These are phyloP conservation scores for Gastrophryne carolinensis DNA, from an alignment of 2,797 vertebrate genomes.

Conservation along the genomic window DNA sequence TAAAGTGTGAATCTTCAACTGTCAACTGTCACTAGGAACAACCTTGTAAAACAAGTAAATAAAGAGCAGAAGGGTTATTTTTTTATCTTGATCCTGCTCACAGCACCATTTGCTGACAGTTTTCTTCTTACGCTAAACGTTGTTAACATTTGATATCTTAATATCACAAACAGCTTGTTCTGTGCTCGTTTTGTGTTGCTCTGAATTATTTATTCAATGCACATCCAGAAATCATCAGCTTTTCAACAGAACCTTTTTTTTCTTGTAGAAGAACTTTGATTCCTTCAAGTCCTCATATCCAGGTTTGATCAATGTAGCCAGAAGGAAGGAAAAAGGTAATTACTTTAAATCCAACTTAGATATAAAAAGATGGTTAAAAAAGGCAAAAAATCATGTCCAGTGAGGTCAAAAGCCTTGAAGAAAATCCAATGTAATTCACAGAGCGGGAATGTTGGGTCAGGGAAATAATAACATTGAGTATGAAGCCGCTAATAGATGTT, in stretches of 20 bases:
- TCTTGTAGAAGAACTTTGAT: conserved; percentile 59
- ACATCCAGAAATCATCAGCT: conserved; percentile 51
- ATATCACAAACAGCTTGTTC: conserved; percentile 13
- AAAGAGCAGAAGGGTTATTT: no score
- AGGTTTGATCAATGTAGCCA: conserved; percentile 55
- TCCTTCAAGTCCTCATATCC: conserved; percentile 58
- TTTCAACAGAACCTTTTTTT: conserved; percentile 30
- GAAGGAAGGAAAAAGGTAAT: conserved; percentile 61
- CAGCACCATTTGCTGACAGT: neutral
- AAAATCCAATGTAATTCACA: conserved; percentile 36
- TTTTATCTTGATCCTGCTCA: no score
- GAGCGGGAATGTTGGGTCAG: neutral
- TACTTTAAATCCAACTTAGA: conserved; percentile 54
- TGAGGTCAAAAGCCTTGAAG: conserved; percentile 47
- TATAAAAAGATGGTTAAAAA: no score
- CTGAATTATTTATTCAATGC: conserved; percentile 48
- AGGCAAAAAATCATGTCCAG: conserved; percentile 15
- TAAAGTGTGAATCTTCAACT: no score
- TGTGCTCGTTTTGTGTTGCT: neutral
- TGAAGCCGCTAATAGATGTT: conserved; percentile 1
- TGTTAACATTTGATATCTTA: conserved; percentile 5
- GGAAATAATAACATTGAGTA: conserved; percentile 13
- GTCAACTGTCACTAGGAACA: no score
- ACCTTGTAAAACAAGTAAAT: no score
- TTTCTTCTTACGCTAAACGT: conserved; percentile 3